These are phyloP conservation scores for Hippopotamus amphibius DNA, from an alignment of 2,113 vertebrate genomes.

Conservation along the genomic window DNA sequence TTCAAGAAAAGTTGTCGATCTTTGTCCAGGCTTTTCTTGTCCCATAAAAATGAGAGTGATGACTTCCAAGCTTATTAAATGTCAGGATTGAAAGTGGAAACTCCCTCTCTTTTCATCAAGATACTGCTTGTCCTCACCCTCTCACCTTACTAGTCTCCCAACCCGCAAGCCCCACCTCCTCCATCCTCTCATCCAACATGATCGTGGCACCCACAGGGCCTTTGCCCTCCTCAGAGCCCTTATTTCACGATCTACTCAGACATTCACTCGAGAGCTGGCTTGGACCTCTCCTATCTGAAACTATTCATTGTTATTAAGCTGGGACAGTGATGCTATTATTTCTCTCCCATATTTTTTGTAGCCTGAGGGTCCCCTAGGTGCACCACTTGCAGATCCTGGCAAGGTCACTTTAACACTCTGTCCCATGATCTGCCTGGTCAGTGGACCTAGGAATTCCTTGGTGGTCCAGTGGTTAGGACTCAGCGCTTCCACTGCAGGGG, in stretches of 20 bases:
- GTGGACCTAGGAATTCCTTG: too few relatives aligned
- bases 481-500: too few relatives aligned
- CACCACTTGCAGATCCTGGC: background rate
- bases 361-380: background rate
- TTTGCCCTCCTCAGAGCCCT: background rate
- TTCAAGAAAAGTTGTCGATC: background rate
- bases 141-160: background rate
- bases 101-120: background rate
- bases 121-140: background rate
- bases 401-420: background rate
- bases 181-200: background rate
- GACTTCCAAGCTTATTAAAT: background rate
- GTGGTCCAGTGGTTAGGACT: too few relatives aligned
- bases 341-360: background rate
- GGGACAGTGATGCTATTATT: background rate
- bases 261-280: background rate
- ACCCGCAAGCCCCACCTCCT: background rate
- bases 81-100: background rate
- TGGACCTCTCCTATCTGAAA: background rate
- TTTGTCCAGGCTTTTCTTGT: background rate
- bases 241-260: background rate
- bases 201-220: background rate
- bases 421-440: background rate
- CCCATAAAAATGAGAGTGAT: background rate
- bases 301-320: background rate